Evolutionary conservation across 2,888 invertebrate genomes (phyloP).

Genomic region (Temnothorax rugatulus): DNA sequence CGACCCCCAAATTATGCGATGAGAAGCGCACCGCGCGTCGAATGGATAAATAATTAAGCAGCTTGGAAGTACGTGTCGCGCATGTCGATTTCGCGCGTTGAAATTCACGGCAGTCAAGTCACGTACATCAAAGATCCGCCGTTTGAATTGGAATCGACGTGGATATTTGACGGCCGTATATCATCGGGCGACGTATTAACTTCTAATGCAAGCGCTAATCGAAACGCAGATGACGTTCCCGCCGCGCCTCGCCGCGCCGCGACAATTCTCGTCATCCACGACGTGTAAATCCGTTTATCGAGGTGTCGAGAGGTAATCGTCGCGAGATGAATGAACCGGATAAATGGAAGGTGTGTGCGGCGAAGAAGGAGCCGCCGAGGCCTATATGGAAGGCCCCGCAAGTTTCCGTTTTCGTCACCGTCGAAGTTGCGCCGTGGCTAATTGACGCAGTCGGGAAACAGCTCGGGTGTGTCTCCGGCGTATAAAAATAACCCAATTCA

Average conservation of each 20-base stretch:
- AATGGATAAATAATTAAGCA: slow-evolving; percentile 82
- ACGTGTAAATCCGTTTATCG: slow-evolving; percentile 34
- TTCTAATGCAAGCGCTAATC: slow-evolving; percentile 37
- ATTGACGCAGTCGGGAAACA: slow-evolving; percentile 66
- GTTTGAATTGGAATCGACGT: slow-evolving; percentile 74
- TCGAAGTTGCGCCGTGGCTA: slow-evolving; percentile 64
- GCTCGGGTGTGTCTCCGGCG: slow-evolving; percentile 49
- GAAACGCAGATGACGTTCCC: slow-evolving; percentile 41
- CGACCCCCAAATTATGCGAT: slow-evolving; percentile 74
- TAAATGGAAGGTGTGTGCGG: slow-evolving; percentile 49
- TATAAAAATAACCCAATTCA: slow-evolving; percentile 59
- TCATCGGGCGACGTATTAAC: slow-evolving; percentile 50
- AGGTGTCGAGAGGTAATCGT: slow-evolving; percentile 18
- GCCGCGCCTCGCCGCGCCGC: slow-evolving; percentile 14
- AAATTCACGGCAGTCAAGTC: slow-evolving; percentile 70
- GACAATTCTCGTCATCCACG: slow-evolving; percentile 32
- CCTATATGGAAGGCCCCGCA: slow-evolving; percentile 36
- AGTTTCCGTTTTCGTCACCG: slow-evolving; percentile 53
- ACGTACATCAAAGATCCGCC: slow-evolving; percentile 73
- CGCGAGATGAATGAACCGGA: slow-evolving; percentile 42
- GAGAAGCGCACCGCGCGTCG: slow-evolving; percentile 75
- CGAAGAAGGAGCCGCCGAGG: slow-evolving; percentile 11
- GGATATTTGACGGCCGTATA: slow-evolving; percentile 64
- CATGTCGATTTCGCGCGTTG: slow-evolving; percentile 64
- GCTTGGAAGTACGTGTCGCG: slow-evolving; percentile 76